Percentiles rank a stretch among this genome's conserved stretches.
These are phyloP conservation scores for Tokudaia tokunoshimensis DNA, from an alignment of 2,797 vertebrate genomes.

Conservation along the genomic window DNA sequence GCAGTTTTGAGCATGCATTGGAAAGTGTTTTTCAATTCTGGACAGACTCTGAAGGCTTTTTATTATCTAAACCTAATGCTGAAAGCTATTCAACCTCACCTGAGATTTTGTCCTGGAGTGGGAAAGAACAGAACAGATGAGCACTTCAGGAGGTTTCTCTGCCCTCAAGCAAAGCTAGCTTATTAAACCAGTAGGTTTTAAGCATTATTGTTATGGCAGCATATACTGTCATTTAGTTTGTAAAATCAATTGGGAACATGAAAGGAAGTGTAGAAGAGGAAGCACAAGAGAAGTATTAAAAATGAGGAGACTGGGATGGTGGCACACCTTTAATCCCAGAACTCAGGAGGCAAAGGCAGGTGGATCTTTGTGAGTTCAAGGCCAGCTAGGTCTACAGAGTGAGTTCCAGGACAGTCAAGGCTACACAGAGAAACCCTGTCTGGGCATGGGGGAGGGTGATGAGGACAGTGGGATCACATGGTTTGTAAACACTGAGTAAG, in stretches of 20 bases:
- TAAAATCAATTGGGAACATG: slow-evolving; percentile 2
- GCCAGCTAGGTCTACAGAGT: neutral
- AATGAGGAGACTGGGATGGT: neutral
- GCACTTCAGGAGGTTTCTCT: neutral
- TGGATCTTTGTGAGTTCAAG: neutral
- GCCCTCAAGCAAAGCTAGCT: neutral
- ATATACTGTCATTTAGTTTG: neutral
- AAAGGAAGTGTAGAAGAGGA: slow-evolving; percentile 16
- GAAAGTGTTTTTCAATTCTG: neutral
- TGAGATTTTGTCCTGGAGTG: neutral
- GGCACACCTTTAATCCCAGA: neutral
- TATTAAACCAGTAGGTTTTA: neutral
- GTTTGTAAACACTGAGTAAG: neutral
- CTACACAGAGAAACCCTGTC: neutral
- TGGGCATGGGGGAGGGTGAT: neutral
- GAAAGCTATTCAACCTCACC: neutral
- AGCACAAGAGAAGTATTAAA: neutral
- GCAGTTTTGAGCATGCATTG: neutral
- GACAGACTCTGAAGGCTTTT: neutral
- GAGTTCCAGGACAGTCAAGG: neutral
- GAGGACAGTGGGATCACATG: neutral
- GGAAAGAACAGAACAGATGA: neutral
- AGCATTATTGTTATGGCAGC: neutral
- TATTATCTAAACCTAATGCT: neutral
- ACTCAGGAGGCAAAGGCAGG: neutral